These are phyloP conservation scores for Volucella inanis DNA, from an alignment of 2,888 invertebrate genomes.

Conservation along the genomic window DNA sequence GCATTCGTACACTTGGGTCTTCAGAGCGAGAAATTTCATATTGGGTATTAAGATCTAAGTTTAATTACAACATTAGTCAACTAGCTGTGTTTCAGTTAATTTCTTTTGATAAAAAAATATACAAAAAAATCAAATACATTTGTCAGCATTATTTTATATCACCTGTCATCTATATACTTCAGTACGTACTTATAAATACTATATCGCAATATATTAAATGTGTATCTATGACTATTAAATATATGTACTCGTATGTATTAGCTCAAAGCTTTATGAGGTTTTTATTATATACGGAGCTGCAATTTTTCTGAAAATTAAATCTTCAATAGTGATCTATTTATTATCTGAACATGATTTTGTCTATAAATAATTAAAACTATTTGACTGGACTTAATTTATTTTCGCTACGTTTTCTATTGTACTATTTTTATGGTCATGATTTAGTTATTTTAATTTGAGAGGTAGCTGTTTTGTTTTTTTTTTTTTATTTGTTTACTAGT, in stretches of 20 bases:
- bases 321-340: conserved; percentile 10
- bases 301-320: conserved; percentile 32
- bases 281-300: conserved; percentile 8
- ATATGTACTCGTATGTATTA: background rate
- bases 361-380: conserved; percentile 1
- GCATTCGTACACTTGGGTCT: too few relatives aligned
- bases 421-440: conserved; percentile 1
- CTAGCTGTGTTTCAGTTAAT: too few relatives aligned
- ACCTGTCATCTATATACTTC: background rate
- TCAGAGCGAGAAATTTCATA: too few relatives aligned
- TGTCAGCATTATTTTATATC: background rate
- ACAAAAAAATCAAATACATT: background rate
- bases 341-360: background rate
- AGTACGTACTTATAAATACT: conserved; percentile 3
- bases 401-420: conserved; percentile 24
- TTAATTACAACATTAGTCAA: too few relatives aligned
- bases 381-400: conserved; percentile 9
- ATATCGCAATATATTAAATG: conserved; percentile 10
- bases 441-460: conserved; percentile 23
- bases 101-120: too few relatives aligned
- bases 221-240: conserved; percentile 6
- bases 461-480: conserved; percentile 26
- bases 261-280: conserved; percentile 31
- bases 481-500: conserved; percentile 2
- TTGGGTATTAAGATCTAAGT: too few relatives aligned